Percentiles rank a stretch among this genome's conserved stretches.
These are phyloP conservation scores for Megalurothrips usitatus DNA, from an alignment of 2,888 invertebrate species.

Conservation along the genomic window DNA sequence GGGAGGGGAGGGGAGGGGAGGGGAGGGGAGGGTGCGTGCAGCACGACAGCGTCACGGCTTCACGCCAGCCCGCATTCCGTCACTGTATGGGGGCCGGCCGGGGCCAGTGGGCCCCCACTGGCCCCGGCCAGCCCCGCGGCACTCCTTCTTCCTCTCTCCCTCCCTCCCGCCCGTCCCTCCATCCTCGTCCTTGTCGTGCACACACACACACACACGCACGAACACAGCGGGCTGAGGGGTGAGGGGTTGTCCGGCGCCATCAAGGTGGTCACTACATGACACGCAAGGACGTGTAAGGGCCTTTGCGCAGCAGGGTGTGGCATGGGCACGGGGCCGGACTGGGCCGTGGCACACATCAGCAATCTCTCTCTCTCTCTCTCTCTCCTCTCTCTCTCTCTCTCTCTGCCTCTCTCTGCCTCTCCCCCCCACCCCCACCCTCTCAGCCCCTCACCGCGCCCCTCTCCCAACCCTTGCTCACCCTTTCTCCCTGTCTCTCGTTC, in stretches of 20 bases:
- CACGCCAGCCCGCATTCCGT: slow-evolving; percentile 11
- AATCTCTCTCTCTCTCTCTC: no score
- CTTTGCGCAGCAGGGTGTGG: no score
- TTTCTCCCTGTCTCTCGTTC: neutral
- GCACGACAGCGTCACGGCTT: slow-evolving; percentile 12
- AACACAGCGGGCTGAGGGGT: no score
- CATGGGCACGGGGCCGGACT: no score
- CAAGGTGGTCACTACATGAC: no score
- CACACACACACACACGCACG: no score
- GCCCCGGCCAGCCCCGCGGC: neutral
- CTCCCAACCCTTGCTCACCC: neutral
- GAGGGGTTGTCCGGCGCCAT: no score
- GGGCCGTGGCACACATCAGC: no score
- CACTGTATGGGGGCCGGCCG: neutral
- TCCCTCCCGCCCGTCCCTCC: neutral
- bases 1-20: neutral
- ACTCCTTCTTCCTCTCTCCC: neutral
- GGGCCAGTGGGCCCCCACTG: no score
- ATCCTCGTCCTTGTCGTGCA: no score
- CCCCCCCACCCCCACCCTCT: neutral
- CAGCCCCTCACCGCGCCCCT: neutral
- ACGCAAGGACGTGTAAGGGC: no score
- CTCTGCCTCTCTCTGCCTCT: neutral
- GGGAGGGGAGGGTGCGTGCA: neutral
- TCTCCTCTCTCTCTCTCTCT: neutral